Base-by-base conservation (phyloP, 2,888 invertebrate species). In the Thysanoteuthis rhombus region DNA sequence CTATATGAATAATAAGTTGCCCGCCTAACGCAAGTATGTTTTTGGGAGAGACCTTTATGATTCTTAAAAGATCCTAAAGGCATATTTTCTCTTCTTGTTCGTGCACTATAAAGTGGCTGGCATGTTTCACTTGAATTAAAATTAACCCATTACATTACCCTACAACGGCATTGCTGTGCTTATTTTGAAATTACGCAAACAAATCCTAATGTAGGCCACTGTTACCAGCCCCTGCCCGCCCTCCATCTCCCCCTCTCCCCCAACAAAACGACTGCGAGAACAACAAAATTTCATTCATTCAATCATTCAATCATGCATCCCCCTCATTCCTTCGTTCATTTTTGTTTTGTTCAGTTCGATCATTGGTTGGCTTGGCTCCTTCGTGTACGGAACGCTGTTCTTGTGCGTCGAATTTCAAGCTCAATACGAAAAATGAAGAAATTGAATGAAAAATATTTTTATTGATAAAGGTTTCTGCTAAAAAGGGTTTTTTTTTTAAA, bases 151-250 rank as follows among this genome's bases (percentile, higher is more conserved):
- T 75, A 12, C n/a, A 75, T 75, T n/a, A 75, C 75, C 16, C n/a
- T 25, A n/a, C n/a, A 75, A 75, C 36, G 4, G 75, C n/a, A 16
- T n/a, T 36, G 12, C n/a, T n/a, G 75, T 0, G n/a, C 10, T n/a
- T 75, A 75, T 75, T n/a, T 75, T 75, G 75, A 75, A n/a, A n/a
- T 75, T 75, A 75, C n/a, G 75, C 75, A 75, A 75, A 75, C 75
- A 75, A 75, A 75, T 2, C 36, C 16, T 75, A 75, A 75, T 75
- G 75, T 75, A 75, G 75, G 75, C 75, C 75, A 75, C 75, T n/a
- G 75, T 75, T 75, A 75, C n/a, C 75, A n/a, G 36, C 75, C 36
- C n/a, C 36, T 10, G n/a, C 75, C n/a, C 25, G 16, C 3, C 16
- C 75, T n/a, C 36, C 36, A n/a, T n/a, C n/a, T 10, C 75, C n/a